Conservation (phyloP, 2,797 vertebrate species). For the Helarctos malayanus region DNA sequence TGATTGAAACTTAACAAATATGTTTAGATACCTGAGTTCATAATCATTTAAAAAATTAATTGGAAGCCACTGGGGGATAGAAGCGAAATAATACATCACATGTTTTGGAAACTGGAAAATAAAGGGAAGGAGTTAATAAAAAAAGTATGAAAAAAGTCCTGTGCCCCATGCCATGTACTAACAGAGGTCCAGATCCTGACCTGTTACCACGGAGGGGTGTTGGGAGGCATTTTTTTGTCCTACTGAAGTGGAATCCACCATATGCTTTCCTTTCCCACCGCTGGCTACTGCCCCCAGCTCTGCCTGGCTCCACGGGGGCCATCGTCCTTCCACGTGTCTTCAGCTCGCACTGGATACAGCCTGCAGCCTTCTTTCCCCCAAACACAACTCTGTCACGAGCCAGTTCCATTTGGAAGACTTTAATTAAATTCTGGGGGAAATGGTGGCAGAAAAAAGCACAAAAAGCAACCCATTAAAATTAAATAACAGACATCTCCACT, state of each 20-base stretch:
- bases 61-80: neutral
- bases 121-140: neutral
- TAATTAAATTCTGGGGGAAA: neutral
- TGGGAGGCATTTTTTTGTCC: neutral
- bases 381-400: neutral
- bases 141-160: neutral
- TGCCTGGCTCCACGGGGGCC: neutral
- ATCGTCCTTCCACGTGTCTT: neutral
- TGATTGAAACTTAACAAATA: constrained; percentile 14
- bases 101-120: constrained; percentile 38
- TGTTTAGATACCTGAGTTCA: neutral
- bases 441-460: neutral
- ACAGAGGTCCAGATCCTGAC: neutral
- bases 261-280: neutral
- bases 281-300: neutral
- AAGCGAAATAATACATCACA: neutral
- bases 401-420: constrained; percentile 37
- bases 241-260: neutral
- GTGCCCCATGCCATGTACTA: no score
- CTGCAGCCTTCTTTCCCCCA: neutral
- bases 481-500: neutral
- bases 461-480: constrained; percentile 45
- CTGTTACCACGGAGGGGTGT: neutral
- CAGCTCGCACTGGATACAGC: neutral
- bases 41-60: constrained; percentile 15